phyloP scores from a whole-genome alignment of 2,888 invertebrate species.

The Drosophila putrida region DNA sequence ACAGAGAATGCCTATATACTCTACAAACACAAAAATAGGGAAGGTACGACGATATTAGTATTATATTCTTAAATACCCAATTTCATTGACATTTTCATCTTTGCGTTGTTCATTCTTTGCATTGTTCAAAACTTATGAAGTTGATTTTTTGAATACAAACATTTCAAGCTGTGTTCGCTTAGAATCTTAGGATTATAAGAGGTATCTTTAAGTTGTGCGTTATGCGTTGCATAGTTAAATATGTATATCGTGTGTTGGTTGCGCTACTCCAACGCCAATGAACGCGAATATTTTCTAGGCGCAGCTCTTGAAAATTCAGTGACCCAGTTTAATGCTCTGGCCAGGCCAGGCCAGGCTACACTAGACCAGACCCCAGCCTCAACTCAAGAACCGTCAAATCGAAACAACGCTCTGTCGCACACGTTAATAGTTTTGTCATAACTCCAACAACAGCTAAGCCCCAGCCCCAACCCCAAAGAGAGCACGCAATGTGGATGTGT shows the following conservation, averaged over 20 bases:
- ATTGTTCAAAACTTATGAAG: no score
- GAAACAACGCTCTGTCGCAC: conserved; percentile 66
- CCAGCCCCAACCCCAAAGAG: conserved; percentile 11
- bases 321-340: conserved; percentile 64
- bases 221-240: not conserved
- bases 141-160: not conserved
- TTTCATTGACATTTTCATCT: not conserved
- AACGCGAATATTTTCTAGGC: conserved; percentile 71
- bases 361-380: conserved; percentile 2
- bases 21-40: not conserved
- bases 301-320: conserved; percentile 76
- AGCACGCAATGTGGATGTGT: conserved; percentile 65
- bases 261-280: conserved; percentile 60
- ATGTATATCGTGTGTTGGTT: conserved; percentile 18
- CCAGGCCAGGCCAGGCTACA: conserved; percentile 21
- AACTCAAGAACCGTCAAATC: conserved; percentile 31
- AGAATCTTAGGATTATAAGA: not conserved
- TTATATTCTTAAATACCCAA: not conserved
- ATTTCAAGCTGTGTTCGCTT: not conserved
- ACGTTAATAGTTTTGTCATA: conserved; percentile 73
- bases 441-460: conserved; percentile 12
- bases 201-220: not conserved
- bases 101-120: not conserved
- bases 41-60: not conserved
- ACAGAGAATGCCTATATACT: conserved; percentile 21